Evolutionary conservation across 2,113 vertebrate genomes (phyloP), one percentile per base, ranked within the genome.

Genomic region (Mirza zaza): DNA sequence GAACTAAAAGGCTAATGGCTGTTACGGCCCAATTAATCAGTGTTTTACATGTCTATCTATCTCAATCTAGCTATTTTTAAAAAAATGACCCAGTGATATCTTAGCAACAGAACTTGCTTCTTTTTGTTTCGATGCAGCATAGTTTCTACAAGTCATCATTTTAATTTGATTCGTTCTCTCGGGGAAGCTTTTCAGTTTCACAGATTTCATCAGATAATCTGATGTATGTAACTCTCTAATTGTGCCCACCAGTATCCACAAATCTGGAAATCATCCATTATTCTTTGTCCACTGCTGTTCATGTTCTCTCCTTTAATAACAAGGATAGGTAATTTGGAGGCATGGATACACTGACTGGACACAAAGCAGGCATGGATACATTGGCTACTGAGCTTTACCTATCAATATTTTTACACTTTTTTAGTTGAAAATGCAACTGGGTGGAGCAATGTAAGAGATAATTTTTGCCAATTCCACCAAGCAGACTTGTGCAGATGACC

Each of bases 1-100:
- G 79, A 91, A 95, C 42, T 27, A 71, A 87, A 91, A 95, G 61
- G 94, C 97, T 94, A 94, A 93, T 96, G 94, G 95, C 67, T 94
- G 29, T 36, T 86, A 76, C 13, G 93, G 89, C 91, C 91, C 88
- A 95, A 65, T 70, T 82, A 91, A 94, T 95, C 32, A 71, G 90
- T 42, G 27, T 92, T 75, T 94, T 63, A 59, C 75, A 91, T 18
- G 55, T 87, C 90, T 68, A 59, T 67, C 57, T 34, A 45, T 79
- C 90, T 95, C 57, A 45, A 94, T 57, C 84, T 32, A 83, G 65
- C 71, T 92, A 52, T 76, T 97, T 97, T 83, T 32, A 17, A 79
- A 95, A 95, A 96, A 91, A 71, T 73, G 84, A 85, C 50, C 73
- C 85, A 95, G 87, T 21, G 55, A 89, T 82, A 91, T 97, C 93